Conservation (phyloP, 2,113 vertebrate genomes). For the Dicaeum eximium region DNA sequence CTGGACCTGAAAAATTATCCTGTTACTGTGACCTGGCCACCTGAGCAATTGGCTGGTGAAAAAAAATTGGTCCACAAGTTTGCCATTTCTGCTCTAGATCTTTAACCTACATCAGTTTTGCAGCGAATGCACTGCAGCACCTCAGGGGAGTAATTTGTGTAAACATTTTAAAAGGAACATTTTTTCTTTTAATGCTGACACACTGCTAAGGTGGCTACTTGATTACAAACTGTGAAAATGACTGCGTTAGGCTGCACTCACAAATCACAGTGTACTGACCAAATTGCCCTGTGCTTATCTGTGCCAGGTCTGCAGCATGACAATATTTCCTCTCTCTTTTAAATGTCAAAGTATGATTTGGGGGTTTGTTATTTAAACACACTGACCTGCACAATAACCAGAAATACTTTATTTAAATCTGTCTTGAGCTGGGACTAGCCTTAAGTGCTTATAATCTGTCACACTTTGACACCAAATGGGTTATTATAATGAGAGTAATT, state of each 20-base stretch:
- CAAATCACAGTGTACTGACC: conserved; percentile 51
- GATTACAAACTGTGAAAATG: conserved; percentile 45
- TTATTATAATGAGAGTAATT: conserved; percentile 58
- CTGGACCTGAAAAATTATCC: not conserved
- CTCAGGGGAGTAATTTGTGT: conserved; percentile 26
- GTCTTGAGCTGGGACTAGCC: conserved; percentile 38
- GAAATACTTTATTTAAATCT: conserved; percentile 57
- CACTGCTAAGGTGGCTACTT: conserved; percentile 37
- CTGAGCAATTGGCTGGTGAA: not conserved
- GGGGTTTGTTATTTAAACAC: conserved; percentile 56
- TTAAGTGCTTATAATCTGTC: conserved; percentile 54
- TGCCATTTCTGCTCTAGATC: conserved; percentile 12
- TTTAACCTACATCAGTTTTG: conserved; percentile 10
- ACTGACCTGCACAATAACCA: conserved; percentile 57
- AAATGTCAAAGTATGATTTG: conserved; percentile 55
- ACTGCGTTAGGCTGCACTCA: conserved; percentile 18
- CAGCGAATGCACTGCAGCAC: not conserved
- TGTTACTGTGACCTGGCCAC: not conserved
- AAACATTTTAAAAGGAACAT: conserved; percentile 44
- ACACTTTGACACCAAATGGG: conserved; percentile 48
- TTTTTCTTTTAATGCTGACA: conserved; percentile 53
- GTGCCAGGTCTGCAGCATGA: conserved; percentile 38
- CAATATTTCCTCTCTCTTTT: conserved; percentile 48
- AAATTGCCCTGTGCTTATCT: conserved; percentile 39
- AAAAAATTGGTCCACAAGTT: not conserved